Base-by-base conservation (phyloP, 2,888 invertebrate species). In the Uropetala carovei region DNA sequence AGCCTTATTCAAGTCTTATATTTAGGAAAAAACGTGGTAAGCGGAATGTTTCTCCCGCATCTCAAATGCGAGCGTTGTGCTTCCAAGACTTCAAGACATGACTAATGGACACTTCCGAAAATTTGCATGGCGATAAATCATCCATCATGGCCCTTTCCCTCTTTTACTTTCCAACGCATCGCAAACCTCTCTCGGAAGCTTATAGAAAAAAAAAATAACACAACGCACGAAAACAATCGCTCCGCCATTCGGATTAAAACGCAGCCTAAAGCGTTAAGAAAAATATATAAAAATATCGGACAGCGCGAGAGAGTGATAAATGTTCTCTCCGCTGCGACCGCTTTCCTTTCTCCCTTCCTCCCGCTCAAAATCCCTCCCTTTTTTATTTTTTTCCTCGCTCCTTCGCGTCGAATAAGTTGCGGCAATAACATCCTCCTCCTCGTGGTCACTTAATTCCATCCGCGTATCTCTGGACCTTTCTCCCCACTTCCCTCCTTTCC, bases 61-160 rank as follows among this genome's bases (percentile, higher is more conserved):
- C 22, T 75, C 22, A 75, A 27, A 75, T 22, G 27, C 75, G 75
- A 27, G 75, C 27, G 27, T 75, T 22, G 27, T 75, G 22, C 22
- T 75, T 75, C 75, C 27, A 11, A 27, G 75, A 10, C 75, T 22
- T 75, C 27, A 11, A 27, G 75, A 13, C 75, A 75, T 75, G 75
- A 75, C 75, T 75, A 75, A 75, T 75, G 75, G 75, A 75, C 75
- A 75, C 22, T 27, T 75, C 27, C 75, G 13, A 75, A 75, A 75
- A 75, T 75, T 75, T 75, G 75, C 75, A 27, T 75, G 75, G 22
- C 75, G 11, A 22, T 27, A 75, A 27, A 27, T 75, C 75, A 75
- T 75, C 75, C 75, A 75, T 75, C 75, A 75, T 27, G 75, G 7
- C 22, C 75, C 27, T 75, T 75, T 75, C 13, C 75, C 9, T 75